A percentile compares a stretch with the other conserved stretches of the same genome.
Conservation (phyloP, 2,113 vertebrate species). For the Nycticorax nycticorax region DNA sequence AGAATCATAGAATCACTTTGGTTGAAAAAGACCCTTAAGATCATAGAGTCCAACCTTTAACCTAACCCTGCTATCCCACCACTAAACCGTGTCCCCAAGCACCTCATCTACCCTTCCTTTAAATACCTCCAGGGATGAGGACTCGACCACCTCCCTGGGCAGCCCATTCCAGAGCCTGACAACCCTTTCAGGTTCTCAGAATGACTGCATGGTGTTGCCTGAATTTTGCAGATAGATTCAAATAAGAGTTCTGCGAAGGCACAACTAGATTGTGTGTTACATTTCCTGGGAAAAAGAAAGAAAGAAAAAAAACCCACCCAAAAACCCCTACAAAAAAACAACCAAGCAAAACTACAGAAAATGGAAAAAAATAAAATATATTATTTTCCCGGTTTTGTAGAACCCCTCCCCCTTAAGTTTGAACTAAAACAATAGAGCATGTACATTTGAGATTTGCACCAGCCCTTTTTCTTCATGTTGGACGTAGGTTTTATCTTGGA, state of each 20-base stretch:
- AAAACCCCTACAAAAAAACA: too few relatives aligned
- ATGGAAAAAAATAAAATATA: neutral
- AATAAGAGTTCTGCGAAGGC: neutral
- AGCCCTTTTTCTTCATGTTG: neutral
- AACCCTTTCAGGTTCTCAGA: neutral
- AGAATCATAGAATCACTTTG: too few relatives aligned
- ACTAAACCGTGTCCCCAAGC: too few relatives aligned
- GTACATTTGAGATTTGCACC: neutral
- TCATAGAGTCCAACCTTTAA: too few relatives aligned
- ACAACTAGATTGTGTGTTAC: neutral
- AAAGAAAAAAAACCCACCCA: too few relatives aligned
- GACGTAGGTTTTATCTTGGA: neutral
- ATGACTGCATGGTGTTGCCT: neutral
- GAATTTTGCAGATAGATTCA: neutral
- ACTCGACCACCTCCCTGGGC: too few relatives aligned
- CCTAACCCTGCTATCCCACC: too few relatives aligned
- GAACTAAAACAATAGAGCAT: neutral
- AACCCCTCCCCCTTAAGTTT: neutral
- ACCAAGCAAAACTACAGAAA: neutral
- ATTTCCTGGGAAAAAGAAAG: neutral
- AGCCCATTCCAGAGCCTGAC: too few relatives aligned
- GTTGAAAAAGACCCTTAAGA: too few relatives aligned
- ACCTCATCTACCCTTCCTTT: too few relatives aligned
- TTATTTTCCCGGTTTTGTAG: neutral
- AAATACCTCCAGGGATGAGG: too few relatives aligned